Evolutionary conservation across 2,113 vertebrate genomes (phyloP), one percentile per base, ranked within the genome.

Genomic region (Ramphastos sulfuratus): DNA sequence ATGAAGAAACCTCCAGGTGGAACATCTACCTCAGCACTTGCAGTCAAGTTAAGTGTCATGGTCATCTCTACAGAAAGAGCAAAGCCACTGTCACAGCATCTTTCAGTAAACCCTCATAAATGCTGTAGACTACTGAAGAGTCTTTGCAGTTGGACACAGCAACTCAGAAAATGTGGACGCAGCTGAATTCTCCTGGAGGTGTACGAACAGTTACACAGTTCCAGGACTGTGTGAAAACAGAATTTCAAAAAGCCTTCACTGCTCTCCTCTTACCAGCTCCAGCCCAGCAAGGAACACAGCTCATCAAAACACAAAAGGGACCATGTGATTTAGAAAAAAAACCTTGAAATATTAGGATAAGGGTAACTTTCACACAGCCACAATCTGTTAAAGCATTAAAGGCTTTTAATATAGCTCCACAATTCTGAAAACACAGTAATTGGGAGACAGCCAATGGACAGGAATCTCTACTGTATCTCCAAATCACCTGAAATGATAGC

Each of bases 271-370:
- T 30, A 25, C 18, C 56, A 61, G 33, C 66, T 87, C 55, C 44
- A 64, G 63, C 28, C 20, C 44, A n/a, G 33, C 14, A 63, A 85
- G 15, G n/a, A 87, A 54, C 33, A 74, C 14, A 85, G 55, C 48
- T 82, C 52, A 82, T 69, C 33, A 67, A 52, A 81, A 52, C 27
- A 55, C 27, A 17, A 31, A 54, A 63, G 52, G 0, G 0, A 16
- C 17, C 2, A 7, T 0, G 0, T 11, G 18, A 39, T 37, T 55
- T 42, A 0, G 1, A 77, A 17, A 80, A 80, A 46, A 5, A 17
- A 44, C 42, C 25, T 12, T 77, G 39, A 80, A 80, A 63, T 80
- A 85, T 6, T 15, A 76, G 63, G n/a, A 28, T 46, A 89, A 60
- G 19, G 33, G n/a, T 37, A 85, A 87, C 54, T 85, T 69, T 71